Evolutionary conservation across 2,888 invertebrate species (phyloP).

Genomic region (Synergus japonicus): DNA sequence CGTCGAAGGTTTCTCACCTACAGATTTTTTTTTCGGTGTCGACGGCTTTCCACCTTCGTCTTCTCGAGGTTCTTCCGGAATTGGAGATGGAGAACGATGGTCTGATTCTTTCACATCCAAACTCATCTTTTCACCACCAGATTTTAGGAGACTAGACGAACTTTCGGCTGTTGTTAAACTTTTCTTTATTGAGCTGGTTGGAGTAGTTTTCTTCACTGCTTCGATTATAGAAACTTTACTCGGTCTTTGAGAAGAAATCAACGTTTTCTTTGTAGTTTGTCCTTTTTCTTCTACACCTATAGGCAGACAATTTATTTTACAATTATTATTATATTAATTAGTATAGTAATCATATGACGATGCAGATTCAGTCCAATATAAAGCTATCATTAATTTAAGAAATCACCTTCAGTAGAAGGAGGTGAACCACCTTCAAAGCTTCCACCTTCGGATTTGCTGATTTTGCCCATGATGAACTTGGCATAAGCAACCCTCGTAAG

Average conservation of each 20-base stretch:
- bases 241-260: slow-evolving; percentile 50
- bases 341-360: no score
- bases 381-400: no score
- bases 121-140: slow-evolving; percentile 25
- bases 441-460: slow-evolving; percentile 36
- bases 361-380: no score
- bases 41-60: slow-evolving; percentile 70
- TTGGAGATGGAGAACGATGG: slow-evolving; percentile 79
- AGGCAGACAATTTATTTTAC: background rate
- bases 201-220: slow-evolving; percentile 20
- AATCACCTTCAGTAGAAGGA: background rate
- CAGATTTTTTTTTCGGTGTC: slow-evolving; percentile 53
- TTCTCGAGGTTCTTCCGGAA: slow-evolving; percentile 80
- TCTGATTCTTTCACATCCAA: slow-evolving; percentile 52
- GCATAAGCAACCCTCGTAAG: slow-evolving; percentile 91
- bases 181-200: slow-evolving; percentile 55
- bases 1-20: no score
- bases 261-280: slow-evolving; percentile 40
- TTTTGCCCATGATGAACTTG: slow-evolving; percentile 89
- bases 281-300: slow-evolving; percentile 42
- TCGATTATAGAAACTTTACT: slow-evolving; percentile 52
- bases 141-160: no score
- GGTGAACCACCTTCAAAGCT: slow-evolving; percentile 13
- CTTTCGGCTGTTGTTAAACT: slow-evolving; percentile 59
- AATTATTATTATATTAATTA: background rate